Conservation (phyloP, 1,140 invertebrate genomes). For the Cydia strobilella region DNA sequence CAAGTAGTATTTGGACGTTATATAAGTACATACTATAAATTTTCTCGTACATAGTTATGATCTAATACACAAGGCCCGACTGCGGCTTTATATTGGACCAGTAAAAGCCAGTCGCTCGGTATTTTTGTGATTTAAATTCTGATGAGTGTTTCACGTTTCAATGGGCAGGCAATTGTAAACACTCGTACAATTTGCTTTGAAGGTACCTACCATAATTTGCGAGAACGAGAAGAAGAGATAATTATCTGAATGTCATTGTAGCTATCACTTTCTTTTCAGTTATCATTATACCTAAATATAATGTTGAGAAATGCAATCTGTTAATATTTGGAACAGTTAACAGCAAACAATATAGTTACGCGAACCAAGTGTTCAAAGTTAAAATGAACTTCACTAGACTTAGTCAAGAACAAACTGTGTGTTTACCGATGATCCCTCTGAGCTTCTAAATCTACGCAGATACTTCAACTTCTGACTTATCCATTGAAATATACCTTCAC, state of each 20-base stretch:
- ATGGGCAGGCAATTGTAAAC: slow-evolving; percentile 26
- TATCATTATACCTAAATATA: no score
- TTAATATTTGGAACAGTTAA: no score
- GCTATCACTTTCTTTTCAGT: no score
- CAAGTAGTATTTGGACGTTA: no score
- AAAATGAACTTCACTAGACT: no score
- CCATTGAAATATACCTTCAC: neutral
- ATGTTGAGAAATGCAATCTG: no score
- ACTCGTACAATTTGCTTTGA: slow-evolving; percentile 17
- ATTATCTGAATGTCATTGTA: no score
- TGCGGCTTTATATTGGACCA: slow-evolving; percentile 19
- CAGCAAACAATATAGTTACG: no score
- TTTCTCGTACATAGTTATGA: neutral
- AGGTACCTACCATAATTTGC: neutral
- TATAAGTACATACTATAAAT: neutral
- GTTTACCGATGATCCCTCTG: no score
- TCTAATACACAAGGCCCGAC: neutral
- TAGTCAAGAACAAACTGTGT: no score
- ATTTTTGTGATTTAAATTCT: slow-evolving; percentile 30
- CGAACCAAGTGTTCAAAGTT: no score
- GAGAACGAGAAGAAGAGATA: neutral
- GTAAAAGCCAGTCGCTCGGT: slow-evolving; percentile 23
- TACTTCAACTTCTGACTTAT: neutral
- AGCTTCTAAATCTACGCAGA: no score
- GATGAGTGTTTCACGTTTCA: slow-evolving; percentile 26